Percentiles rank a stretch among this genome's conserved stretches.
These are phyloP conservation scores for Allygus modestus DNA, from an alignment of 2,888 invertebrate genomes.

Conservation along the genomic window DNA sequence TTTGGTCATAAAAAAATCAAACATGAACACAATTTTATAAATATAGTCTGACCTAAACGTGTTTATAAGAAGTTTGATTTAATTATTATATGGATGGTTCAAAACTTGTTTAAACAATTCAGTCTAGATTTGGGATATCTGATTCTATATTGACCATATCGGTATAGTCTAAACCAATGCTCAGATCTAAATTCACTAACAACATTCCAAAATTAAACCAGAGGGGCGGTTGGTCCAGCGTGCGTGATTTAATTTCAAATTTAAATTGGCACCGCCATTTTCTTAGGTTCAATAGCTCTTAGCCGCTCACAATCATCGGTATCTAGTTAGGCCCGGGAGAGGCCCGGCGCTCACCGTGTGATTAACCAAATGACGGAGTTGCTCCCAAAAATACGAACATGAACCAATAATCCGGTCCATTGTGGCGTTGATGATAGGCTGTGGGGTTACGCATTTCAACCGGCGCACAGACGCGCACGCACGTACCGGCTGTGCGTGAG, in stretches of 20 bases:
- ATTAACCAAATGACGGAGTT: conserved; percentile 54
- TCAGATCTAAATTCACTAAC: no score
- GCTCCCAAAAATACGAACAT: conserved; percentile 54
- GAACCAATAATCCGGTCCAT: conserved; percentile 55
- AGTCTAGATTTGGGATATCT: no score
- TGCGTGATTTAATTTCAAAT: conserved; percentile 35
- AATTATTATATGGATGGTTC: no score
- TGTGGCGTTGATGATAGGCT: conserved; percentile 54
- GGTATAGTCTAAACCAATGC: no score
- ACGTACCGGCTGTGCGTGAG: conserved; percentile 17
- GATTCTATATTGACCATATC: no score
- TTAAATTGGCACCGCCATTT: conserved; percentile 37
- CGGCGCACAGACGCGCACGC: conserved; percentile 27
- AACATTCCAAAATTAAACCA: no score
- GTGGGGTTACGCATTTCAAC: conserved; percentile 50
- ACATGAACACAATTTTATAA: no score
- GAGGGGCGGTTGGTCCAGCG: not conserved
- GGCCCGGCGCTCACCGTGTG: not conserved
- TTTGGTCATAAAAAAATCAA: no score
- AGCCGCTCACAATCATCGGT: conserved; percentile 18
- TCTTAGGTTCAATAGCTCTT: conserved; percentile 29
- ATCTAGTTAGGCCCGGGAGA: conserved; percentile 19
- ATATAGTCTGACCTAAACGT: no score
- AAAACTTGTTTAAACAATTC: no score
- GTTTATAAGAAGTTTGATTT: no score